These are phyloP conservation scores for Phycodurus eques DNA, from an alignment of 2,113 vertebrate species.

Conservation along the genomic window DNA sequence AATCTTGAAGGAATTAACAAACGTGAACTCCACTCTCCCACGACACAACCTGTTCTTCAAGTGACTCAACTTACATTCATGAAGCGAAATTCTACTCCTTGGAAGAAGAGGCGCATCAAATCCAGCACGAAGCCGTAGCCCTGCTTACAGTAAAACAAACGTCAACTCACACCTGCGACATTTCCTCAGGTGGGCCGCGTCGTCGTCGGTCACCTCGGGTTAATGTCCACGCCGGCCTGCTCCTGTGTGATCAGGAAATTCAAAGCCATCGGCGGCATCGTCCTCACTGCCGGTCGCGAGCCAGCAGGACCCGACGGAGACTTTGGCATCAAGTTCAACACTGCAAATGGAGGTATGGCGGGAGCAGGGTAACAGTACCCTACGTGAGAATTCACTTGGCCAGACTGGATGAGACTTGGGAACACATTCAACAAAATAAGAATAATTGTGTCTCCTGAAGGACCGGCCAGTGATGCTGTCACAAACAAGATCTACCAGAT, in stretches of 20 bases:
- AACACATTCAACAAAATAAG: not conserved
- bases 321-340: slow-evolving; percentile 96
- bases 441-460: slow-evolving; percentile 36
- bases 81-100: slow-evolving; percentile 20
- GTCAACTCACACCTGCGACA: slow-evolving; percentile 21
- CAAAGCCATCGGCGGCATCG: slow-evolving; percentile 93
- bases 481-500: slow-evolving; percentile 94
- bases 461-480: slow-evolving; percentile 78
- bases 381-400: slow-evolving; percentile 21
- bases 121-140: slow-evolving; percentile 15
- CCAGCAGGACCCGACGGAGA: slow-evolving; percentile 90
- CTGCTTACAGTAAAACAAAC: slow-evolving; percentile 5
- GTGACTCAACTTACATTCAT: slow-evolving; percentile 14
- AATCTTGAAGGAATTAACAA: slow-evolving; percentile 27
- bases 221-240: slow-evolving; percentile 89
- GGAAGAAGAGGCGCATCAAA: slow-evolving; percentile 19
- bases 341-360: slow-evolving; percentile 86
- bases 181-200: slow-evolving; percentile 84
- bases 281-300: slow-evolving; percentile 91
- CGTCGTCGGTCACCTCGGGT: slow-evolving; percentile 91
- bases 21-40: slow-evolving; percentile 30
- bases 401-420: not conserved
- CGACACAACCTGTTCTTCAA: slow-evolving; percentile 23
- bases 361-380: slow-evolving; percentile 37
- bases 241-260: slow-evolving; percentile 94